Evolutionary conservation across 2,888 invertebrate species (phyloP), one percentile per base, ranked within the genome.

Genomic region (Dynastes grantii): DNA sequence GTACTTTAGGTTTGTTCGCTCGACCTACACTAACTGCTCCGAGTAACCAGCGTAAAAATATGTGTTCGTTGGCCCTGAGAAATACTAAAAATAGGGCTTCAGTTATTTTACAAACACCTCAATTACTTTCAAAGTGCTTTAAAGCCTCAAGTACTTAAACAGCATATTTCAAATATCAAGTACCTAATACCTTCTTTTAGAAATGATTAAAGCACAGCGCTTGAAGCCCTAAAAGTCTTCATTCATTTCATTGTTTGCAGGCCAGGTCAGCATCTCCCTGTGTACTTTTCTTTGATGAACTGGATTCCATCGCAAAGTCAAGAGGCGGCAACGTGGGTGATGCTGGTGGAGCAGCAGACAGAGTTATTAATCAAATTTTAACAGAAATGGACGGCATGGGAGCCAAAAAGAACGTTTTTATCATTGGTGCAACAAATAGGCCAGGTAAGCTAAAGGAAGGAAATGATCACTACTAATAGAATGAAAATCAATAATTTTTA

Each of bases 311-410:
- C 89, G 99, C 99, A 32, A 99, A 99, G 90, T 96, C 99, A 2
- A 95, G 99, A 89, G 99, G 99, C 83, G 99, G 98, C 37, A 97
- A 95, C 85, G 95, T 96, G 79, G 98, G 99, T 32, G 99, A 99
- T 91, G 99, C 98, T 63, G 98, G 99, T 83, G 98, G 98, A 80
- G 99, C 99, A 58, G 98, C 99, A 1, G 99, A 99, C 90, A 93
- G 99, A 83, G 99, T 99, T 80, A 99, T 99, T 89, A 99, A 99
- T 91, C 99, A 99, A 92, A 97, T 99, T 86, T 92, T 99, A 78
- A 99, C 99, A 0, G 99, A 99, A 92, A 99, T 99, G 99, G 99
- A 99, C 89, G 99, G 99, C 86, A 99, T 99, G 99, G 98, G 98
- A 53, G 96, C 98, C 45, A 99, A 99, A 92, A 99, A 99, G 90